A percentile compares a stretch with the other conserved stretches of the same genome.
These are phyloP conservation scores for Antheraea assamensis DNA, from an alignment of 2,888 invertebrate species.

Conservation along the genomic window DNA sequence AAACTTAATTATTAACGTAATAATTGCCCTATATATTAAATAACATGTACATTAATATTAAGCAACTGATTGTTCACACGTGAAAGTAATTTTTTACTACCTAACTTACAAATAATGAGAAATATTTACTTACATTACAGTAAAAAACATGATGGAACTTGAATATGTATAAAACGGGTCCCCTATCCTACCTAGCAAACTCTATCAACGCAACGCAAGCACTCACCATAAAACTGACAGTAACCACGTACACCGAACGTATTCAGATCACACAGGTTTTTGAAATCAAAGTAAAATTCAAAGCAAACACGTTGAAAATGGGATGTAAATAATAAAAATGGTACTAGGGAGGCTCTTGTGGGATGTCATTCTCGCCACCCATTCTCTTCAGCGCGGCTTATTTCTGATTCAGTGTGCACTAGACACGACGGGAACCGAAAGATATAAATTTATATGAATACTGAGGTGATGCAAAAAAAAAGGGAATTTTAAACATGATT, in stretches of 20 bases:
- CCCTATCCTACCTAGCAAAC: constrained; percentile 29
- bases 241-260: constrained; percentile 35
- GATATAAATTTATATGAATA: constrained; percentile 51
- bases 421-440: constrained; percentile 60
- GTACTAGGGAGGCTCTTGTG: constrained; percentile 53
- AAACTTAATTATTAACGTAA: too few species aligned
- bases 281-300: constrained; percentile 79
- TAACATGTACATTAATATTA: too few species aligned
- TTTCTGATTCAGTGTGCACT: constrained; percentile 80
- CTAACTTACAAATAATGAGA: not conserved
- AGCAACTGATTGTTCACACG: too few species aligned
- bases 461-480: not conserved
- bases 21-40: too few species aligned
- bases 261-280: constrained; percentile 79
- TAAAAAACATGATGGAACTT: not conserved
- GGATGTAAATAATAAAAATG: constrained; percentile 81
- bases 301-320: constrained; percentile 81
- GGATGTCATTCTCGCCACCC: constrained; percentile 71
- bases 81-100: too few species aligned
- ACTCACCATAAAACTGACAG: constrained; percentile 60
- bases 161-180: not conserved
- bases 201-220: constrained; percentile 56
- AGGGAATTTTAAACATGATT: not conserved
- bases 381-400: constrained; percentile 69
- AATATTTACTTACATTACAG: too few species aligned